Percentiles rank a stretch among this genome's conserved stretches.
Conservation (phyloP, 2,797 vertebrate species). For the Sebastes flavidus region DNA sequence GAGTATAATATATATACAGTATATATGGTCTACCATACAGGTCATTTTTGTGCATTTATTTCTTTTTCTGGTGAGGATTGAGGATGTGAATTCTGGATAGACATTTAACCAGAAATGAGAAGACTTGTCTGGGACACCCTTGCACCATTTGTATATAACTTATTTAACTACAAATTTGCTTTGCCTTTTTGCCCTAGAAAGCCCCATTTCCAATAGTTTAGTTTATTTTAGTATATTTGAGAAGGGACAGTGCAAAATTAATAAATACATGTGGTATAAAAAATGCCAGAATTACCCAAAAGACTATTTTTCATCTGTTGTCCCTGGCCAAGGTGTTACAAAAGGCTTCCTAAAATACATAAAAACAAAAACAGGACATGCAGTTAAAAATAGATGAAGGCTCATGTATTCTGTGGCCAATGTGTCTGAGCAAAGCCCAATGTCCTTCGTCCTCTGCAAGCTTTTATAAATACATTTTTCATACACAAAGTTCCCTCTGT, state of each 20-base stretch:
- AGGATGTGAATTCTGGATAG: not conserved
- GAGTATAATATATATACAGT: not conserved
- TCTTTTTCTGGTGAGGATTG: not conserved
- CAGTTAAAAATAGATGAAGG: not conserved
- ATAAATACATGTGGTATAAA: too few relatives aligned
- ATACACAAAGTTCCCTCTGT: not conserved
- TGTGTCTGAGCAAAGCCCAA: not conserved
- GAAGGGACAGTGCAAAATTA: too few relatives aligned
- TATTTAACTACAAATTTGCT: not conserved
- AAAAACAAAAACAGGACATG: too few relatives aligned
- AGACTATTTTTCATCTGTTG: too few relatives aligned
- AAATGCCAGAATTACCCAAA: too few relatives aligned
- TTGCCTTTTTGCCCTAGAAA: not conserved
- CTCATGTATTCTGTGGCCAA: not conserved
- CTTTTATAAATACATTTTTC: not conserved
- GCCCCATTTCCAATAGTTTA: not conserved
- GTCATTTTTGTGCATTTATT: not conserved
- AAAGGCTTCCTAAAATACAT: too few relatives aligned
- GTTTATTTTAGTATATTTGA: too few relatives aligned
- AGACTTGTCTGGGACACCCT: not conserved
- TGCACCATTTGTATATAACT: not conserved
- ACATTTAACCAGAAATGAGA: not conserved
- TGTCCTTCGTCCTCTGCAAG: not conserved
- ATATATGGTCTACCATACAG: not conserved
- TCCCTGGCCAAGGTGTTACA: too few relatives aligned